A percentile compares a stretch with the other conserved stretches of the same genome.
Conservation (phyloP, 2,888 invertebrate genomes). For the Drosophila helvetica region DNA sequence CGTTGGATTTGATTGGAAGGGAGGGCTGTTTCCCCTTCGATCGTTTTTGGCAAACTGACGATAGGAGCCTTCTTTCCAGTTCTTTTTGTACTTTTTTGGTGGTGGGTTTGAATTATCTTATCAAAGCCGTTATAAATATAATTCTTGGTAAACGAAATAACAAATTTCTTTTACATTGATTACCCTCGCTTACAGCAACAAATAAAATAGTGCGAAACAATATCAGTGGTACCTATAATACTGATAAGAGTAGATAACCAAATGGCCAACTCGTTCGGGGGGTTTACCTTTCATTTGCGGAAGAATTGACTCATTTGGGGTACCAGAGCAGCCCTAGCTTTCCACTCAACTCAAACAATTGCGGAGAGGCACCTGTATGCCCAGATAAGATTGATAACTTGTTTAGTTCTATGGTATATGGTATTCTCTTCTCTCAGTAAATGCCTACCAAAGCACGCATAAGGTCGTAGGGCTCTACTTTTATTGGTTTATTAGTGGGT, state of each 20-base stretch:
- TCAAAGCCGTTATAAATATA: constrained; percentile 3
- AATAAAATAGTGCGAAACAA: not conserved
- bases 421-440: not conserved
- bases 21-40: constrained; percentile 10
- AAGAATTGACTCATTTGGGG: not conserved
- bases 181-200: not conserved
- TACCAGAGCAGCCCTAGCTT: not conserved
- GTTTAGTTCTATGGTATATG: no score
- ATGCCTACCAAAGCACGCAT: not conserved
- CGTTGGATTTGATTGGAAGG: constrained; percentile 9
- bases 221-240: not conserved
- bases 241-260: constrained; percentile 7
- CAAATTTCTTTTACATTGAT: constrained; percentile 13
- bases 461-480: no score
- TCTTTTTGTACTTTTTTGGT: constrained; percentile 16
- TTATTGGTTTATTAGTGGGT: not conserved
- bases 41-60: constrained; percentile 25
- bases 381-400: not conserved
- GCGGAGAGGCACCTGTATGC: not conserved
- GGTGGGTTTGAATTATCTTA: constrained; percentile 26
- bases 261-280: not conserved
- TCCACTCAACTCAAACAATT: not conserved
- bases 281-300: not conserved
- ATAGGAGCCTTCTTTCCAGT: not conserved
- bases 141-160: constrained; percentile 10